Base-by-base conservation (phyloP, 2,888 invertebrate genomes). In the Pachliopta kotzebuea region DNA sequence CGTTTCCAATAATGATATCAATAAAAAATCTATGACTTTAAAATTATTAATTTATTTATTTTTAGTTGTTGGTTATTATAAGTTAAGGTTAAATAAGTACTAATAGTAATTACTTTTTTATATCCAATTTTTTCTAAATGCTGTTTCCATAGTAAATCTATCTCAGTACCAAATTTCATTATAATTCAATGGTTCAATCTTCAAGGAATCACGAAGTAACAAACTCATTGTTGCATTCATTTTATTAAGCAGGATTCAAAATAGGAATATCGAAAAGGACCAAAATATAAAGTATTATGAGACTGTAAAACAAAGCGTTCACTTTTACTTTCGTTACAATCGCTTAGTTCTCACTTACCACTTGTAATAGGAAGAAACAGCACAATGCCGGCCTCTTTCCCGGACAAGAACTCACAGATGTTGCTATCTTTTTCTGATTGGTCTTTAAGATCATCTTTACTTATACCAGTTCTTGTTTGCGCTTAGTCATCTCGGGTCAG, bases 291-390 rank as follows among this genome's bases (percentile, higher is more conserved):
- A 77, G 75, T 72, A 71, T 75, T 71, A 71, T 71, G 61, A 65
- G 66, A 55, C 65, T 63, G 60, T 71, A 76, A 79, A 73, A 77
- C 79, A 78, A 77, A 79, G 77, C 81, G 78, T 80, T 84, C 76
- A 88, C 88, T 88, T 88, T 88, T 88, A 88, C 88, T 88, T 88
- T 88, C 84, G 75, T 78, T 79, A 78, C 77, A 78, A 76, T 74
- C 77, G 76, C 79, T 77, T 73, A 70, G 79, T 77, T 80, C 79
- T 82, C 80, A 81, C 82, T 84, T 83, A 84, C 84, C 79, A 81
- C 81, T 78, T 72, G 71, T 75, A 75, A 77, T 77, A 79, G 79
- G 78, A 83, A 81, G 80, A 76, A 79, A 76, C 70, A 74, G 68
- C 65, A 64, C 56, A 71, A 61, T 68, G 37, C 62, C 63, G 65